Evolutionary conservation across 2,888 invertebrate genomes (phyloP), one percentile per base, ranked within the genome.

Genomic region (Oscheius myriophilus): DNA sequence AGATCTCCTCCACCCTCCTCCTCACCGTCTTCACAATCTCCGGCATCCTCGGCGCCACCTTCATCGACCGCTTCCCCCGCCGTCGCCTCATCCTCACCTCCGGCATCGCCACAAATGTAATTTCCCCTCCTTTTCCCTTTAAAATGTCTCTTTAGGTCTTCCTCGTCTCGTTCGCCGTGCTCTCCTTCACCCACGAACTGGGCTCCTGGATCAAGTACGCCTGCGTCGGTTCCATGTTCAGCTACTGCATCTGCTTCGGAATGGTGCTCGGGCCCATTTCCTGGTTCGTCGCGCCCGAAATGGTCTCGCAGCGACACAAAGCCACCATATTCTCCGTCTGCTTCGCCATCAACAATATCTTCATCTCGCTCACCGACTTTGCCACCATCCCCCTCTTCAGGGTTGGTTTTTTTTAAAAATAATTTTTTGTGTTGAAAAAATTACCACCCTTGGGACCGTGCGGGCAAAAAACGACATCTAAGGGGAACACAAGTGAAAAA

Each of bases 231-330:
- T 70, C 77, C 4, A 71, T 82, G 14, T 69, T 79, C 58, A 55
- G 71, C 26, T 82, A 81, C 70, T 75, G 76, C 43, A 72, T 82
- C 46, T 73, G 76, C n/a, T 81, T 79, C 64, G 79, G 82, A 49
- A 75, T 82, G 73, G 78, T 82, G n/a, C 72, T 80, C 18, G 82
- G 81, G 1, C 82, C 82, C 23, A 57, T 79, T 16, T 74, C 78
- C 3, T 83, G 83, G 83, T 83, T 83, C 61, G 79, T 83, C 18
- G 82, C 82, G 3, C 81, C 82, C 11, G 83, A 83, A 57, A 76
- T 83, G 55, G 83, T 83, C 68, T 73, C 75, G 42, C 82, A 82
- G 59, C 76, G 81, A 14, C 83, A 83, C 67, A 75, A 81, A 11
- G 77, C 82, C 25, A 82, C 82, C 18, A 76, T 83, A 51, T 83